Evolutionary conservation across 2,888 invertebrate species (phyloP), one percentile per base, ranked within the genome.

Genomic region (Stomorhina lunata): DNA sequence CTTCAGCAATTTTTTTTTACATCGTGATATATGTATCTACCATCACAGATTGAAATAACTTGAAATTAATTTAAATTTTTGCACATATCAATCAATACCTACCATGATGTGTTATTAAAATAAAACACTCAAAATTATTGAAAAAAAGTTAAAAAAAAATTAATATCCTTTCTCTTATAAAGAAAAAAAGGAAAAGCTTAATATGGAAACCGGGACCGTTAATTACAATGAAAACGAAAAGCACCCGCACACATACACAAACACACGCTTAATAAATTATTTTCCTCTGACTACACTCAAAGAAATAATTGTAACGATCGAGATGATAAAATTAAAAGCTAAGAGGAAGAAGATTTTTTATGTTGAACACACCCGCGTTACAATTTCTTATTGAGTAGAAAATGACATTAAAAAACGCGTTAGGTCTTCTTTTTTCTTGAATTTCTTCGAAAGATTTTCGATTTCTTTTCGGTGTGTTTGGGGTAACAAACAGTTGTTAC

Each of bases 171-270:
- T 48, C 32, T 27, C 40, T 50, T 50, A 10, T 5, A 2, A 29
- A 10, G n/a, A 17, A 63, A 25, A 1, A 17, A 12, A 61, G 45
- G 32, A 75, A 65, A 4, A 43, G 27, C 22, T 32, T 40, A 34
- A 15, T 7, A 1, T 45, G 15, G 27, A 25, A 20, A 10, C 34
- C 48, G 37, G 57, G 29, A 45, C 32, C 65, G 53, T 66, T 34
- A 15, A 0, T 37, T 43, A 27, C 5, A 29, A 50, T 22, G 37
- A 71, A 50, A 40, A 80, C 55, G 53, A 55, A 77, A 77, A 40
- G 68, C 63, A 82, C 48, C 78, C 81, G 84, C 77, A 84, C 84
- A 53, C 85, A 84, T 84, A 84, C 84, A 86, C 85, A 86, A 72
- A 71, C 81, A 75, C 69, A 78, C 69, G 59, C 17, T 85, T 84